Conservation (phyloP, 2,888 invertebrate species). For the Drosophila picticornis region DNA sequence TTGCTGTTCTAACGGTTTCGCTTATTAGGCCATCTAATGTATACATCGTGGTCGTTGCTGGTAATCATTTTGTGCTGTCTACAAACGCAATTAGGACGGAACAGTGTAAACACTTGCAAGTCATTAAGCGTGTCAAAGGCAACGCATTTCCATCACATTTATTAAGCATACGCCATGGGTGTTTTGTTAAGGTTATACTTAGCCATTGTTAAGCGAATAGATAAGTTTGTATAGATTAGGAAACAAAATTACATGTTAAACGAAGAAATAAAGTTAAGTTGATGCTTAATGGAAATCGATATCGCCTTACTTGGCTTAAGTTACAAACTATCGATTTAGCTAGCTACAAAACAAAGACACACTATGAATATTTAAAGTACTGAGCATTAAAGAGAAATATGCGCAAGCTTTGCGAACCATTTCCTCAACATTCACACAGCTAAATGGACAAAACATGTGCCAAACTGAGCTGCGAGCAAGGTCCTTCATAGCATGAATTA, state of each 20-base stretch:
- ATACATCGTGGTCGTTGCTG: constrained; percentile 11
- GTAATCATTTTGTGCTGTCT: constrained; percentile 40
- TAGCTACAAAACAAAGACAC: constrained; percentile 16
- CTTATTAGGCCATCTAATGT: constrained; percentile 40
- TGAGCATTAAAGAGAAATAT: constrained; percentile 63
- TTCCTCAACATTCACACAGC: constrained; percentile 45
- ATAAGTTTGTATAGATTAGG: constrained; percentile 5
- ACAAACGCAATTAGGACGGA: constrained; percentile 69
- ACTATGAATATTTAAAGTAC: constrained; percentile 15
- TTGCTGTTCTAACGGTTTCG: constrained; percentile 18
- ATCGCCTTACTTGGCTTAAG: neutral
- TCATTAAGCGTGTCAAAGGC: constrained; percentile 78
- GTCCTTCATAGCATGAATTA: constrained; percentile 67
- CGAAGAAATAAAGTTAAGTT: neutral
- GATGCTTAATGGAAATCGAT: constrained; percentile 2
- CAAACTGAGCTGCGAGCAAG: constrained; percentile 48
- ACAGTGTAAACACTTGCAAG: constrained; percentile 73
- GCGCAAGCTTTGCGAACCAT: constrained; percentile 72
- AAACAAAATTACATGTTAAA: neutral
- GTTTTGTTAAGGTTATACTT: neutral
- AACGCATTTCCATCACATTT: constrained; percentile 61
- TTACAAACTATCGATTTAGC: neutral
- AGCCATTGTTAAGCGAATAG: constrained; percentile 17
- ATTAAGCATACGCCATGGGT: constrained; percentile 64
- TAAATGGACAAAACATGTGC: constrained; percentile 76